Evolutionary conservation across 2,113 vertebrate genomes (phyloP).

Genomic region (Scomber japonicus): DNA sequence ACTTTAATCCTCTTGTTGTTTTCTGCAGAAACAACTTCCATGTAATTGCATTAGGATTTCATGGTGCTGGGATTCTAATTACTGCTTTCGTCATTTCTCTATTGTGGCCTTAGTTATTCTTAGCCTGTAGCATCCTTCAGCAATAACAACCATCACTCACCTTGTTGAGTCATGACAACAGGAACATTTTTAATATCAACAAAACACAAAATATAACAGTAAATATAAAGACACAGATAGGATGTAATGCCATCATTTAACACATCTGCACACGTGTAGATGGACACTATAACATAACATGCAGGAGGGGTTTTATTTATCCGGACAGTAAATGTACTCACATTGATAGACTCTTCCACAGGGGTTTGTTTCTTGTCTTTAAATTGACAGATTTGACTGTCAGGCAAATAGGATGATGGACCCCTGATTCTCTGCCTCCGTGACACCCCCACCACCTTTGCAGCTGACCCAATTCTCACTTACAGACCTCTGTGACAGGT

Average conservation of each 20-base stretch:
- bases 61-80: conserved; percentile 50
- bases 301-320: not conserved
- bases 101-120: conserved; percentile 23
- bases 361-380: conserved; percentile 25
- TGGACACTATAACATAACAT: not conserved
- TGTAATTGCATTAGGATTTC: conserved; percentile 70
- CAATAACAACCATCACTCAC: conserved; percentile 5
- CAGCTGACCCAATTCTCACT: conserved; percentile 5
- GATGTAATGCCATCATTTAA: not conserved
- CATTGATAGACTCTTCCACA: conserved; percentile 22
- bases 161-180: conserved; percentile 8
- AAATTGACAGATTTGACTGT: conserved; percentile 29
- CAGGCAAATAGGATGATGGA: conserved; percentile 6
- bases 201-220: not conserved
- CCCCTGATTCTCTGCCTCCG: not conserved
- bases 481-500: conserved; percentile 28
- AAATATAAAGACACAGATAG: not conserved
- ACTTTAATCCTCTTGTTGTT: conserved; percentile 72
- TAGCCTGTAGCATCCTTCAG: conserved; percentile 6
- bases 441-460: conserved; percentile 9
- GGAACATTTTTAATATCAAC: not conserved
- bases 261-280: not conserved
- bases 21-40: conserved; percentile 42
- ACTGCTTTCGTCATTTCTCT: conserved; percentile 54
- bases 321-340: not conserved